Conservation (phyloP, 1,140 invertebrate species). For the Drosophila nasuta region DNA sequence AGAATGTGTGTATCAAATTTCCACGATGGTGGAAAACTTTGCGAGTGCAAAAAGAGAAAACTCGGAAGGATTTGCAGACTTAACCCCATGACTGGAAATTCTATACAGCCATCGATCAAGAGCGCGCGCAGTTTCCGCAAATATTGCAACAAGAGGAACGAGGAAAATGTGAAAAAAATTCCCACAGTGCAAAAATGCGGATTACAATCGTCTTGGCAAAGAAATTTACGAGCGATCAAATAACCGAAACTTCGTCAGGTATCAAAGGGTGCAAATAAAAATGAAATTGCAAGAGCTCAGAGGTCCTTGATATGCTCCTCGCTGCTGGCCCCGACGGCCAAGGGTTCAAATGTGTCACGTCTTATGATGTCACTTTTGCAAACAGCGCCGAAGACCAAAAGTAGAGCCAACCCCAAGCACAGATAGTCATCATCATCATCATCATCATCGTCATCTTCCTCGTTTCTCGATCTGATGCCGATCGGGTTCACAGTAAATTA, state of each 20-base stretch:
- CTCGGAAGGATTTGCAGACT: constrained; percentile 40
- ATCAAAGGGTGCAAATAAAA: constrained; percentile 77
- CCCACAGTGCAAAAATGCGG: constrained; percentile 77
- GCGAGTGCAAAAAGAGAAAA: neutral
- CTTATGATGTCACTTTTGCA: constrained; percentile 79
- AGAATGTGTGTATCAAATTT: constrained; percentile 29
- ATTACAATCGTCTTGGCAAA: constrained; percentile 51
- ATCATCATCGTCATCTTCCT: constrained; percentile 36
- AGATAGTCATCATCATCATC: constrained; percentile 65
- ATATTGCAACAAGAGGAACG: constrained; percentile 34
- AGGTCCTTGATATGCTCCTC: constrained; percentile 51
- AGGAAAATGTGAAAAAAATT: constrained; percentile 53
- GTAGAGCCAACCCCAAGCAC: constrained; percentile 44
- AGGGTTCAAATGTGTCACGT: constrained; percentile 76
- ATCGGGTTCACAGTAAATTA: constrained; percentile 83
- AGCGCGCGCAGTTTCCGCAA: constrained; percentile 68
- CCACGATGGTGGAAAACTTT: constrained; percentile 6
- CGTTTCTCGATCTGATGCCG: constrained; percentile 38
- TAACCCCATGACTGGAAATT: constrained; percentile 64
- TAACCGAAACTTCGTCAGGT: constrained; percentile 63
- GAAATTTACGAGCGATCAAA: constrained; percentile 79
- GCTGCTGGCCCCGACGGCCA: constrained; percentile 14
- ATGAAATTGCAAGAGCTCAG: constrained; percentile 58
- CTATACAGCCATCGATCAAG: constrained; percentile 78
- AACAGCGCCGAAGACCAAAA: constrained; percentile 5